phyloP scores from a whole-genome alignment of 2,797 vertebrate species.

The Chaetophractus vellerosus region DNA sequence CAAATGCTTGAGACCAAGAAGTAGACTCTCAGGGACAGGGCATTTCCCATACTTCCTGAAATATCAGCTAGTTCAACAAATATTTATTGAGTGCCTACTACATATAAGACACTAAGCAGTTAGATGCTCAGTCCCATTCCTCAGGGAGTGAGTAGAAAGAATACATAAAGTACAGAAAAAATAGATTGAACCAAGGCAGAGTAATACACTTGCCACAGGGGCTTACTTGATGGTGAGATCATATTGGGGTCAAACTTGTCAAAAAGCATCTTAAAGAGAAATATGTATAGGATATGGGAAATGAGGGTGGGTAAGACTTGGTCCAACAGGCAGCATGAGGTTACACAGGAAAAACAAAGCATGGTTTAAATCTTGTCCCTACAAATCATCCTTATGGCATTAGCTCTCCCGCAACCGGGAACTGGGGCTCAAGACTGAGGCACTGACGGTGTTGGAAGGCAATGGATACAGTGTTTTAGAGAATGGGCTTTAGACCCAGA shows the following conservation, averaged over 20 bases:
- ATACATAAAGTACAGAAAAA: background rate
- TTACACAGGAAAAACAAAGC: background rate
- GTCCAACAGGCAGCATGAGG: background rate
- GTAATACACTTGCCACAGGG: no score
- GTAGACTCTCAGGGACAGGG: background rate
- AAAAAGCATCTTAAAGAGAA: background rate
- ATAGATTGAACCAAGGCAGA: background rate
- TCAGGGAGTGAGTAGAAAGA: background rate
- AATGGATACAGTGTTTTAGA: background rate
- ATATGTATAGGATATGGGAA: background rate
- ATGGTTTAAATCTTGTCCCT: background rate
- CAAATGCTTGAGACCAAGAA: background rate
- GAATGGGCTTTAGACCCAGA: background rate
- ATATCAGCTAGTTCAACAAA: background rate
- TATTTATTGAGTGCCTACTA: background rate
- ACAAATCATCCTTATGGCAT: background rate
- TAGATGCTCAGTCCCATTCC: background rate
- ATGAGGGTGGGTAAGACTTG: background rate
- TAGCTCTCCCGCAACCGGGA: background rate
- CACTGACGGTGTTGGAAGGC: background rate
- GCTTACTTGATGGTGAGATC: background rate
- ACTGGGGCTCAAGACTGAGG: background rate
- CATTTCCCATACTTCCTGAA: background rate
- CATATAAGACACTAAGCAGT: background rate
- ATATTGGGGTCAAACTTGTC: background rate